Base-by-base conservation (phyloP, 2,888 invertebrate species). In the Tinea pellionella region DNA sequence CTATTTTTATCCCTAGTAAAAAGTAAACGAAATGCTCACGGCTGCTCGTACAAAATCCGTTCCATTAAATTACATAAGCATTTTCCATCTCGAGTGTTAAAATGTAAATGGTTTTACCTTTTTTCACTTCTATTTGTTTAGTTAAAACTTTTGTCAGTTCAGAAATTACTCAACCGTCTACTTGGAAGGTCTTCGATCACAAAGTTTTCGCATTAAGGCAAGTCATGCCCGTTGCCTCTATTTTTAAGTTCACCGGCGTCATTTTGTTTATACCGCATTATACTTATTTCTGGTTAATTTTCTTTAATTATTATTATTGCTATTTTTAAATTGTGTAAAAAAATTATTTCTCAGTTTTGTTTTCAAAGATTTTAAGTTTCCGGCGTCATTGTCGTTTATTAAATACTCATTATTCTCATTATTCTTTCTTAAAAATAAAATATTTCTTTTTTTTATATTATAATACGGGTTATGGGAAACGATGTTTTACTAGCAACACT, bases 161-260 rank as follows among this genome's bases (percentile, higher is more conserved):
- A 57, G 32, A 57, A 57, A 57, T 57, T 32, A 57, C 57, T 57
- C 32, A 30, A 19, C 32, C 57, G 57, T 32, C 16, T 18, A 13
- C 6, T 15, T 57, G 57, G 29, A n/a, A 32, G 57, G 57, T 57
- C 32, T 57, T 57, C 57, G 57, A 57, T 57, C 57, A 32, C 57
- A 32, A 57, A 57, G 57, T 57, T 57, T 57, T 57, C 57, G 57
- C 57, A 57, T 57, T 57, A 57, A 57, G 32, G 30, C 30, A 55
- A 55, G 12, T 55, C 55, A 55, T 29, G 55, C 19, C 19, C 47
- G n/a, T 2, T 47, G 47, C 12, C 9, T 37, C 37, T 37, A 37
- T 37, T 37, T 37, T 47, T 2, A 13, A 47, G 16, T 47, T 18
- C 9, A 13, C 47, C 47, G 8, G 47, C 15, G 15, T 47, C 47